Percentiles rank a stretch among this genome's conserved stretches.
Evolutionary conservation across 2,888 invertebrate species (phyloP).

Genomic region (Rotaria sp.): DNA sequence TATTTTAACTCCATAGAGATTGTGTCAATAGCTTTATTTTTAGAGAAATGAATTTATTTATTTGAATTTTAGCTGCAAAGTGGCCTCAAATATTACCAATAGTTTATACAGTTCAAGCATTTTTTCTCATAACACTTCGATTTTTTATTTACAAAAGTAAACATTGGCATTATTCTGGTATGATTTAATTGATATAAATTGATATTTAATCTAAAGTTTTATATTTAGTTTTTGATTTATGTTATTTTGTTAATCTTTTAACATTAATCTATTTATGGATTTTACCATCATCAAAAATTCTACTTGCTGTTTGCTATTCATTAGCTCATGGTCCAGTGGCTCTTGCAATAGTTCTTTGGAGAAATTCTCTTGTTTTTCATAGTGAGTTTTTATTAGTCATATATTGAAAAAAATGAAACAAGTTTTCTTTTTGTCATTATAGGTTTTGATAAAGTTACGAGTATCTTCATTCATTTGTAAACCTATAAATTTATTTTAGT

Average conservation of each 20-base stretch:
- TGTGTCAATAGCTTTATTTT: too few species aligned
- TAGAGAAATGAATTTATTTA: not conserved
- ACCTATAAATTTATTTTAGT: not conserved
- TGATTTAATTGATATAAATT: not conserved
- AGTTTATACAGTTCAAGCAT: not conserved
- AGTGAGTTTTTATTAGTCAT: not conserved
- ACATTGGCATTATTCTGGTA: conserved; percentile 19
- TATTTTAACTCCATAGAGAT: too few species aligned
- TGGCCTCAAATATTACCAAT: conserved; percentile 20
- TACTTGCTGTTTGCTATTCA: not conserved
- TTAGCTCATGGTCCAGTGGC: not conserved
- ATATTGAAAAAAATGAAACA: too few species aligned
- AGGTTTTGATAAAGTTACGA: conserved; percentile 14
- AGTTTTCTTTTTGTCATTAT: not conserved
- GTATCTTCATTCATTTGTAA: conserved; percentile 12
- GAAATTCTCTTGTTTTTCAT: conserved; percentile 3
- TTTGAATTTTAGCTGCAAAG: not conserved
- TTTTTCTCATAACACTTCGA: not conserved
- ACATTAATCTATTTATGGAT: conserved; percentile 26
- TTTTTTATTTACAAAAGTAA: not conserved
- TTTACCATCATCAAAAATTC: not conserved
- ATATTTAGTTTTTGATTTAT: conserved; percentile 18
- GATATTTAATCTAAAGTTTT: not conserved
- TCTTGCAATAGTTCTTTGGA: not conserved
- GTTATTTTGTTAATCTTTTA: conserved; percentile 1